Conservation (phyloP, 2,797 vertebrate species). For the Melanotaenia trifasciata region DNA sequence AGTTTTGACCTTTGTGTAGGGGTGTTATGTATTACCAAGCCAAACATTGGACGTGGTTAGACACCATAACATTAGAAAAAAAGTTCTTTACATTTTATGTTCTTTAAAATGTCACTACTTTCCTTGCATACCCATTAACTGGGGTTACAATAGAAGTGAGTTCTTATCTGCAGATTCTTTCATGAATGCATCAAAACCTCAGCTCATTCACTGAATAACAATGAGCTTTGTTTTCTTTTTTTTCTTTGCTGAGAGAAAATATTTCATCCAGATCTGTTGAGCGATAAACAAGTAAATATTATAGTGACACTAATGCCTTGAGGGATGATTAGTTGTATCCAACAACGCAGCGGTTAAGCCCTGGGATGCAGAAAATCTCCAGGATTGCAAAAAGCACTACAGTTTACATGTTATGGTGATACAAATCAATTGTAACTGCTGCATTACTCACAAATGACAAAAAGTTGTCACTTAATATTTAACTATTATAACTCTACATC, state of each 20-base stretch:
- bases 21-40: constrained; percentile 31
- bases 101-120: constrained; percentile 75
- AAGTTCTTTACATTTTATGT: constrained; percentile 68
- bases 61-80: constrained; percentile 22
- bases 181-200: constrained; percentile 64
- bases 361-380: constrained; percentile 26
- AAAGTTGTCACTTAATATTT: constrained; percentile 23
- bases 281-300: constrained; percentile 64
- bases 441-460: constrained; percentile 28
- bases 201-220: constrained; percentile 64
- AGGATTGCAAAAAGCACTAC: constrained; percentile 28
- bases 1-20: constrained; percentile 64
- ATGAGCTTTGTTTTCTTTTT: constrained; percentile 44
- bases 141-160: constrained; percentile 59
- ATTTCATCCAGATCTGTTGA: constrained; percentile 59
- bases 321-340: constrained; percentile 56
- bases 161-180: constrained; percentile 65
- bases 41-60: constrained; percentile 53
- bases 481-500: neutral
- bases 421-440: constrained; percentile 34
- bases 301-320: constrained; percentile 52
- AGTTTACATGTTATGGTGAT: constrained; percentile 34
- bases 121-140: constrained; percentile 64
- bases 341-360: constrained; percentile 31
- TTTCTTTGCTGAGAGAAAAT: constrained; percentile 50